Conservation (phyloP, 2,113 vertebrate genomes). For the Tyto alba region DNA sequence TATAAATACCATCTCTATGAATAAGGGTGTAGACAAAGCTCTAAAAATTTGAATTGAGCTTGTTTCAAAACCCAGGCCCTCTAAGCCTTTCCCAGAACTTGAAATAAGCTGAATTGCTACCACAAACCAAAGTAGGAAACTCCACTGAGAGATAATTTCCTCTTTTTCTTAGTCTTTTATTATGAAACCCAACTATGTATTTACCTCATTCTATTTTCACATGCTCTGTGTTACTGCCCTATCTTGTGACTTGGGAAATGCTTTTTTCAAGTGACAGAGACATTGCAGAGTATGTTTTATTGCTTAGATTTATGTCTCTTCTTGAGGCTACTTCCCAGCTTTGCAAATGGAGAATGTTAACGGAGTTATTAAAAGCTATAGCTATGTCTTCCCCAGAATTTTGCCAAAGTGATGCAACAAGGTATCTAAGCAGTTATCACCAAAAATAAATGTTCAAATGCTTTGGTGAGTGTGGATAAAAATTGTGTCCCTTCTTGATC, state of each 20-base stretch:
- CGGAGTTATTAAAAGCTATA: background rate
- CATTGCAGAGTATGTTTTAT: background rate
- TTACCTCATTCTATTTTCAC: slow-evolving; percentile 10
- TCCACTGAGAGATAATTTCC: background rate
- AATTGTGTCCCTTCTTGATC: background rate
- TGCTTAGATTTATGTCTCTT: background rate
- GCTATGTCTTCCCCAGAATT: background rate
- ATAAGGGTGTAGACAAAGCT: background rate
- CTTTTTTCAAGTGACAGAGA: background rate
- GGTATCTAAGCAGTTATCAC: background rate
- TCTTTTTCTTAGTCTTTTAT: background rate
- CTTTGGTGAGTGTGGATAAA: background rate
- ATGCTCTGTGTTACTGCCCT: background rate
- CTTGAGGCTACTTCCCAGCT: background rate
- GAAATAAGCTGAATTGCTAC: slow-evolving; percentile 31
- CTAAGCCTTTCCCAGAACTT: slow-evolving; percentile 50
- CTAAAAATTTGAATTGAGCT: slow-evolving; percentile 3
- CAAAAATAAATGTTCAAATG: background rate
- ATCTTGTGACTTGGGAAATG: background rate
- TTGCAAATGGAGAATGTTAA: background rate
- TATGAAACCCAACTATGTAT: background rate
- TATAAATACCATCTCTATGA: background rate
- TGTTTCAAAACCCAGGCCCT: slow-evolving; percentile 22
- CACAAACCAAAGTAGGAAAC: slow-evolving; percentile 40
- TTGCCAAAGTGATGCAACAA: background rate